Conservation (phyloP, 2,113 vertebrate species). For the Myxocyprinus asiaticus region DNA sequence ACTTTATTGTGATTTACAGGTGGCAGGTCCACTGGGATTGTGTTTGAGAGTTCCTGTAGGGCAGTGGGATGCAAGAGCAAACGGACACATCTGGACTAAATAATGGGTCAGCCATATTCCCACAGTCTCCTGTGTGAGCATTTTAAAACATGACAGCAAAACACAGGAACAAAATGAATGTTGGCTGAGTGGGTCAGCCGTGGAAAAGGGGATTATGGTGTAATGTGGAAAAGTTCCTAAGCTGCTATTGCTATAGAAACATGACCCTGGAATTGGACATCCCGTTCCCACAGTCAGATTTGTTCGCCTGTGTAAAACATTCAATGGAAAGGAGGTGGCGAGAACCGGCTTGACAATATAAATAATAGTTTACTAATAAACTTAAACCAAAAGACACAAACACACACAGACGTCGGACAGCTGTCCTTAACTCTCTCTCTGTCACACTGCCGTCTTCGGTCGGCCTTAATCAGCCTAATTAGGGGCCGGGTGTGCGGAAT, state of each 20-base stretch:
- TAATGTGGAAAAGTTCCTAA: constrained; percentile 11
- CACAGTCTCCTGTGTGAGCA: constrained; percentile 23
- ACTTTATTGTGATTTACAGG: constrained; percentile 28
- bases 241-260: constrained; percentile 7
- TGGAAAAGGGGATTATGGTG: constrained; percentile 34
- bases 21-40: constrained; percentile 6
- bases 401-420: too few relatives aligned
- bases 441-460: too few relatives aligned
- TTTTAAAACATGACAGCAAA: constrained; percentile 28
- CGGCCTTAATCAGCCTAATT: too few relatives aligned
- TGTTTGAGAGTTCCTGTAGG: constrained; percentile 16
- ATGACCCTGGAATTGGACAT: constrained; percentile 15
- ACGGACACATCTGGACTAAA: constrained; percentile 41
- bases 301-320: neutral
- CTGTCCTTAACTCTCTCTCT: too few relatives aligned
- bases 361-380: too few relatives aligned
- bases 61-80: constrained; percentile 9
- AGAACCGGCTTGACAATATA: too few relatives aligned
- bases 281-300: constrained; percentile 30
- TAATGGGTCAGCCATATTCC: constrained; percentile 16
- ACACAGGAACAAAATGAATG: constrained; percentile 36
- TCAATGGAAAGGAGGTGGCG: too few relatives aligned
- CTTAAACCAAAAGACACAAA: too few relatives aligned
- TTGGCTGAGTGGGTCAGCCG: constrained; percentile 21
- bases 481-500: too few relatives aligned